Conservation (phyloP, 2,888 invertebrate genomes). For the Caenorhabditis becei region DNA sequence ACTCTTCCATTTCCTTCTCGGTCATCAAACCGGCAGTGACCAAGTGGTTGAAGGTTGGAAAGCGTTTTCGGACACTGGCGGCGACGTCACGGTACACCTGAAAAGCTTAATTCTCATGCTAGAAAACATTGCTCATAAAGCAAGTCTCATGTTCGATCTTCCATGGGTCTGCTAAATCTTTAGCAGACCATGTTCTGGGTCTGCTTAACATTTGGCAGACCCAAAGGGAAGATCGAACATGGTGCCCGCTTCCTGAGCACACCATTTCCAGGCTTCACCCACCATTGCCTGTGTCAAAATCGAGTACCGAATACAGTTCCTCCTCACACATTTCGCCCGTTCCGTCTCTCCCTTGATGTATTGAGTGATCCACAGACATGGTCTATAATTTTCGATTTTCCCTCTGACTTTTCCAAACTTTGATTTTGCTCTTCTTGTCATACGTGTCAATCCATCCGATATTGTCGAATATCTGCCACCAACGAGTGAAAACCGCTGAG, state of each 20-base stretch:
- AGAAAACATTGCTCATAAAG: too few species aligned
- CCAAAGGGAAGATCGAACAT: too few species aligned
- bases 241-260: too few species aligned
- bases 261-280: slow-evolving; percentile 22
- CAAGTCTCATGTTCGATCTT: too few species aligned
- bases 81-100: slow-evolving; percentile 75
- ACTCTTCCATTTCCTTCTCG: slow-evolving; percentile 76
- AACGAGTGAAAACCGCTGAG: slow-evolving; percentile 75
- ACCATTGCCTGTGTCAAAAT: slow-evolving; percentile 76
- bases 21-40: slow-evolving; percentile 79
- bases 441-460: slow-evolving; percentile 81
- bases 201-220: too few species aligned
- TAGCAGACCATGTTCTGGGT: too few species aligned
- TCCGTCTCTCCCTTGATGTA: slow-evolving; percentile 73
- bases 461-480: slow-evolving; percentile 78
- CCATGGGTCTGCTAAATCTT: too few species aligned
- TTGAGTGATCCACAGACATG: slow-evolving; percentile 75
- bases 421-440: too few species aligned
- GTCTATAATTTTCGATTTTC: slow-evolving; percentile 63
- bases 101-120: neutral
- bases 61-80: slow-evolving; percentile 76
- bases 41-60: slow-evolving; percentile 79
- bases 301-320: slow-evolving; percentile 77
- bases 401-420: neutral
- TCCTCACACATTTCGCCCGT: slow-evolving; percentile 70